Evolutionary conservation across 2,797 vertebrate genomes (phyloP).

Genomic region (Pseudochirops corinnae): DNA sequence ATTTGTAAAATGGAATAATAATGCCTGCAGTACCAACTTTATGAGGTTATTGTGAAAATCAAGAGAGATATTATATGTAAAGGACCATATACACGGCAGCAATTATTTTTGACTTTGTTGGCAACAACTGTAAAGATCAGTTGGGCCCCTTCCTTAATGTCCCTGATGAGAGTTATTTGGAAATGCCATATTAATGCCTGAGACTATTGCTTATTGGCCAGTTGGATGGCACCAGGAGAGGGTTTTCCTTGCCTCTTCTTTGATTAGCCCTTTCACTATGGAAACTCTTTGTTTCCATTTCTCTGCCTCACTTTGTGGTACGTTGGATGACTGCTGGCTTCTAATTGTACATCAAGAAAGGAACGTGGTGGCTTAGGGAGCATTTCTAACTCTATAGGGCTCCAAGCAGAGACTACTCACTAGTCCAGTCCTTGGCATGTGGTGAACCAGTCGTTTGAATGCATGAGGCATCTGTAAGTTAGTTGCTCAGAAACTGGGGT

Average conservation of each 20-base stretch:
- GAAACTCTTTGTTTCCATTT: not conserved
- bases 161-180: not conserved
- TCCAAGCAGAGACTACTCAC: not conserved
- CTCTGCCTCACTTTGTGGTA: not conserved
- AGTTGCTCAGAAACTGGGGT: not conserved
- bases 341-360: not conserved
- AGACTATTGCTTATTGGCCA: not conserved
- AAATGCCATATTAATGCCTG: not conserved
- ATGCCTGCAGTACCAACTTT: not conserved
- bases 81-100: not conserved
- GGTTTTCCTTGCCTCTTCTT: not conserved
- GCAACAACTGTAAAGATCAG: not conserved
- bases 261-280: not conserved
- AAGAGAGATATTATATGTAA: not conserved
- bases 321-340: no score
- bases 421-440: no score
- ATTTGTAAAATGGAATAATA: not conserved
- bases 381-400: not conserved
- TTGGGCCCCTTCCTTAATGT: not conserved
- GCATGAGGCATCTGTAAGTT: not conserved
- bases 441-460: not conserved
- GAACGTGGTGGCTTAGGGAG: not conserved
- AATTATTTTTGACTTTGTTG: not conserved
- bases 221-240: not conserved
- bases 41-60: not conserved